Percentiles rank a stretch among this genome's conserved stretches.
Evolutionary conservation across 1,140 invertebrate species (phyloP).

Genomic region (Lethocerus indicus): DNA sequence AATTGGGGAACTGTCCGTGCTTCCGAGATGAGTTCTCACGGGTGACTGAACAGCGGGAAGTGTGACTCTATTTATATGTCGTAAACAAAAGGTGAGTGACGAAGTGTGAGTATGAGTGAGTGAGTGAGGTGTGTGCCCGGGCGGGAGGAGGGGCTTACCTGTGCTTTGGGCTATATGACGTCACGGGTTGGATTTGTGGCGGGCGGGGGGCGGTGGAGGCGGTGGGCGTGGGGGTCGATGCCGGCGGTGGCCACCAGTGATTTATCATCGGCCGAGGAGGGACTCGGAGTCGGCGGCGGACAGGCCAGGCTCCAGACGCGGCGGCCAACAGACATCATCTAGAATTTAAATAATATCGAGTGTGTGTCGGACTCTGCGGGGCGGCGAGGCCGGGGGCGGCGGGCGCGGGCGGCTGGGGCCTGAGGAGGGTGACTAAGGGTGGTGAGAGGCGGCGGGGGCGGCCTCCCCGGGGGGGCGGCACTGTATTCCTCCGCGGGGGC

Average conservation of each 20-base stretch:
- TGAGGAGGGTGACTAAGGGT: background rate
- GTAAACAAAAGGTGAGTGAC: no score
- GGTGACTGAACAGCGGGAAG: background rate
- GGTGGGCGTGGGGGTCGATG: background rate
- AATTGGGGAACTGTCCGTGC: background rate
- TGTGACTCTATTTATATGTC: no score
- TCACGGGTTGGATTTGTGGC: no score
- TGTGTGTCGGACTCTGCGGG: background rate
- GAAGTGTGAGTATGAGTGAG: background rate
- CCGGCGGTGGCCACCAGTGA: slow-evolving; percentile 1
- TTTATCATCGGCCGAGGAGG: slow-evolving; percentile 5
- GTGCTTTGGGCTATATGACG: slow-evolving; percentile 2
- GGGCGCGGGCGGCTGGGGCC: background rate
- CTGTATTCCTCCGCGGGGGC: no score
- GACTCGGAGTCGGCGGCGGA: no score
- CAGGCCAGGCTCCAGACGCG: no score
- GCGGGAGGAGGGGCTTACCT: background rate
- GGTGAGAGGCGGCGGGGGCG: background rate
- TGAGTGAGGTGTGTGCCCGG: background rate
- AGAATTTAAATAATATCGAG: slow-evolving; percentile 4
- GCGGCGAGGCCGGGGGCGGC: background rate
- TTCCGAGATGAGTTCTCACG: background rate
- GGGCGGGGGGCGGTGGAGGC: no score
- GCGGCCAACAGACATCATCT: slow-evolving; percentile 1
- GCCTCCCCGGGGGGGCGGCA: background rate